Base-by-base conservation (phyloP, 2,113 vertebrate species). In the Lichenostomus cassidix region DNA sequence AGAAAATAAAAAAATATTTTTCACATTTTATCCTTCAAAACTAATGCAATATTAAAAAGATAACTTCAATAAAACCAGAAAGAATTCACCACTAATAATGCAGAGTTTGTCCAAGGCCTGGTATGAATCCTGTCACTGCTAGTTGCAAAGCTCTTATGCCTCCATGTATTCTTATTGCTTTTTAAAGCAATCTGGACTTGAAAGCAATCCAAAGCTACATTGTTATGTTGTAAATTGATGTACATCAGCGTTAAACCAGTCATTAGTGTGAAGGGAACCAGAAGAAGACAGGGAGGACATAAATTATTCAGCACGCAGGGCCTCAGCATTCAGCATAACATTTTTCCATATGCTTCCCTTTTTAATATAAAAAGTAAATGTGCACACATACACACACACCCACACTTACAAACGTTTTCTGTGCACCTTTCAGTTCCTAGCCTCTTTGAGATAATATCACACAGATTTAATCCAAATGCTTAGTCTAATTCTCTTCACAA, bases 221-320 rank as follows among this genome's bases (percentile, higher is more conserved):
- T 94, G 81, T 89, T 94, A 88, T 60, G 62, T 70, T 77, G 70
- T 74, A 97, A 95, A 96, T 88, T 93, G 93, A 94, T 93, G 79
- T 94, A 88, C 87, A 74, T 91, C 87, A 88, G 52, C 3, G 1
- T 94, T 90, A 92, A 91, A 67, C 33, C 50, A 94, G 82, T 85
- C 90, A 95, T 94, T 95, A 95, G 67, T 23, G 33, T 86, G 71
- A 95, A 88, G 75, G 47, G 55, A 96, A 88, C 41, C 52, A 55
- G 71, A 59, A 90, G 67, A 94, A 92, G 88, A 86, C 59, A 83
- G 59, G 55, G 68, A 88, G 50, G 59, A 22, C 52, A 94, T 95
- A 85, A 93, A 97, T 94, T 90, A 96, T 95, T 96, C 92, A 92
- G 44, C 59, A 92, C 41, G 67, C 33, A 42, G 77, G 53, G 77